Evolutionary conservation across 2,888 invertebrate genomes (phyloP).

Genomic region (Nymphalis polychloros): DNA sequence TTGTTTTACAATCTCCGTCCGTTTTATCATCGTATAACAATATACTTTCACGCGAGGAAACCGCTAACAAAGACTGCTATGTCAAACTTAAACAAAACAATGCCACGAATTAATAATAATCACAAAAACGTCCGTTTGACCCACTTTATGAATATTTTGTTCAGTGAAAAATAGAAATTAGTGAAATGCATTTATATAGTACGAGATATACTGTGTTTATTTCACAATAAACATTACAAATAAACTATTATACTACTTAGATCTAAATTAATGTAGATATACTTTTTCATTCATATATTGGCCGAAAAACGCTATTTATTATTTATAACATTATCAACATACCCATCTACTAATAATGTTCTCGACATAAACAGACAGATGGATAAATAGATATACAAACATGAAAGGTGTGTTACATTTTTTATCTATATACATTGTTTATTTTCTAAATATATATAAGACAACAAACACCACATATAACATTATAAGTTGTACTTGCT

Average conservation of each 20-base stretch:
- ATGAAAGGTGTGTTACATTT: too few species aligned
- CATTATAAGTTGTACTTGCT: background rate
- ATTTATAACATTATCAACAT: too few species aligned
- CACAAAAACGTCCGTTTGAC: slow-evolving; percentile 48
- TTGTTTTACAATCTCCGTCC: background rate
- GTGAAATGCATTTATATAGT: background rate
- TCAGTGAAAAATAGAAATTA: background rate
- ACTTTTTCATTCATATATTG: too few species aligned
- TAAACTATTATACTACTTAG: background rate
- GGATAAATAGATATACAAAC: too few species aligned
- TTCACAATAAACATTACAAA: background rate
- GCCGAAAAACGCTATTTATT: too few species aligned
- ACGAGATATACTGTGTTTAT: background rate
- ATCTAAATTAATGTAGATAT: too few species aligned
- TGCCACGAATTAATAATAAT: slow-evolving; percentile 50
- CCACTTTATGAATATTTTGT: slow-evolving; percentile 46
- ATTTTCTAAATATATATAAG: background rate
- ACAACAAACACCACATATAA: background rate
- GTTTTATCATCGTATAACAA: slow-evolving; percentile 28
- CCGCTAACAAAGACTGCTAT: slow-evolving; percentile 38
- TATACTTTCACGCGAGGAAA: slow-evolving; percentile 31
- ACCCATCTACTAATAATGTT: too few species aligned
- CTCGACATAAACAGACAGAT: too few species aligned
- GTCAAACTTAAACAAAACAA: slow-evolving; percentile 42
- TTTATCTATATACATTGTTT: background rate